Conservation (phyloP, 2,888 invertebrate species). For the Sepiola atlantica region DNA sequence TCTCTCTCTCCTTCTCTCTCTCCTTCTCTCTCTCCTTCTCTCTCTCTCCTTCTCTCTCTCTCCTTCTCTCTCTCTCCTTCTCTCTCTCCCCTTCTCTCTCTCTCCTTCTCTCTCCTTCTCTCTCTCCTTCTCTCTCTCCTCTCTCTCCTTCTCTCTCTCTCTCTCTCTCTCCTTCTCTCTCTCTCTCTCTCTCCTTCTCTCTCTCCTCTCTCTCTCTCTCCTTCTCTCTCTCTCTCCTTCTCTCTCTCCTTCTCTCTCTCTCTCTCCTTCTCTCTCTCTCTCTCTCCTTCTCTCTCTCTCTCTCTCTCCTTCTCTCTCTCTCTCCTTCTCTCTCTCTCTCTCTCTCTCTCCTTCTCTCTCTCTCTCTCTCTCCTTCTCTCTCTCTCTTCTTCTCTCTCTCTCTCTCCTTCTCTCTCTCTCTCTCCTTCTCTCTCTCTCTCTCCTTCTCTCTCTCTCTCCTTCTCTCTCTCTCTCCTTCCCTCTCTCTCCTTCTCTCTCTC, state of each 20-base stretch:
- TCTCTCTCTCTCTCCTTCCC: not conserved
- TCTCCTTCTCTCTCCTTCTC: not conserved
- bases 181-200: slow-evolving; percentile 32
- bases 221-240: not conserved
- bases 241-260: not conserved
- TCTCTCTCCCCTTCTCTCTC: slow-evolving; percentile 1
- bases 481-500: not conserved
- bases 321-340: slow-evolving; percentile 3
- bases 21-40: not conserved
- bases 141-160: too few relatives aligned
- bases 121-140: too few relatives aligned
- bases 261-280: not conserved
- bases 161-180: slow-evolving; percentile 4
- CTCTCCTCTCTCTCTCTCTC: too few relatives aligned
- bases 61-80: not conserved
- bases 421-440: not conserved
- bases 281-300: not conserved
- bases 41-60: slow-evolving; percentile 32
- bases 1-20: not conserved
- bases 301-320: not conserved
- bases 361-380: not conserved
- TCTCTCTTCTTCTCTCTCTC: too few relatives aligned
- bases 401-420: not conserved
- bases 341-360: too few relatives aligned
- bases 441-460: too few relatives aligned